Evolutionary conservation across 1,140 invertebrate genomes (phyloP), one percentile per base, ranked within the genome.

Genomic region (Musca domestica): DNA sequence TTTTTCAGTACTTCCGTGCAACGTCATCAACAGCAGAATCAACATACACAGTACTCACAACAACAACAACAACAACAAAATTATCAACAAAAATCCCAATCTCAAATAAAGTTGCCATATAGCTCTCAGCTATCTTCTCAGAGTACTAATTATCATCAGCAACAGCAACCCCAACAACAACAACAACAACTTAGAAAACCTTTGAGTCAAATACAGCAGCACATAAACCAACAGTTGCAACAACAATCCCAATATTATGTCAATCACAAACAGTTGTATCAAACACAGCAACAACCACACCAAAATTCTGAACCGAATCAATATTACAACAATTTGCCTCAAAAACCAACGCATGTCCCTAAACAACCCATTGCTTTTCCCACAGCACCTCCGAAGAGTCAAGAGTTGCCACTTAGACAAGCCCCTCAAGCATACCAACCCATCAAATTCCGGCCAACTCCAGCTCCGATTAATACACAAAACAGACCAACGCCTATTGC

Each of bases 311-410:
- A 69, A 71, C 67, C 69, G 19, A 67, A 69, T 30, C 71, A 63
- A 61, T 74, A 48, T 41, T 71, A 69, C 66, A 65, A 69, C 25
- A 47, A 25, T 3, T 10, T 54, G 9, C 20, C 64, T 5, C 73
- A 76, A 48, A 74, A 74, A 56, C 78, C 70, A 75, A 79, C 76
- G 85, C 79, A 78, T 83, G 67, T 83, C 85, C 72, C 80, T 85
- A 78, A 82, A 84, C 82, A 80, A 85, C 71, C 83, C 78, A 69
- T 82, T 74, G 56, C 84, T 80, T 70, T 84, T 83, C 51, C 84
- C 74, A 70, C 84, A 76, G 67, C 74, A 75, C 71, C 85, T 76
- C 74, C 78, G 0, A 77, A 80, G 49, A 61, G 20, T 64, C 78
- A 83, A 10, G 84, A 83, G 54, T 76, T 82, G 66, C 80, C 80